Evolutionary conservation across 1,140 invertebrate species (phyloP), one percentile per base, ranked within the genome.

Genomic region (Ctenoplectra terminalis): DNA sequence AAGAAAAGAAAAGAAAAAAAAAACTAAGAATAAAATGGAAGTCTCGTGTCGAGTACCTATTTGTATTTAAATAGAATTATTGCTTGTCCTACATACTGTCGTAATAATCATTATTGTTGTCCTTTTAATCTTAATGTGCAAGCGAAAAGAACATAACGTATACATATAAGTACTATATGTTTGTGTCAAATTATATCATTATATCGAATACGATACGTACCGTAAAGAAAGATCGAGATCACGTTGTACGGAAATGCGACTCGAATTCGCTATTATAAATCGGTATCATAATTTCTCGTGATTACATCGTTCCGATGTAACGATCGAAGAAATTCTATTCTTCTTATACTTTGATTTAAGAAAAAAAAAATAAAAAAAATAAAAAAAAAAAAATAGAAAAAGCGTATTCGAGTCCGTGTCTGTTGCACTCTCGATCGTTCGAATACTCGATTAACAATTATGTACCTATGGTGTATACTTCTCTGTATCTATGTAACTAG

Each of bases 101-200:
- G 81, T 90, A 86, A 78, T 78, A 78, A 89, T 86, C 73, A 89
- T 85, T 84, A 85, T 90, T 90, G 90, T 91, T 89, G 87, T 90
- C 89, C 26, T 87, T 77, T 84, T 86, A 88, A 83, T 89, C 83
- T 81, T 88, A 81, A 85, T 67, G 87, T 79, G 77, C 82, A 82
- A 88, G 66, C 13, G 48, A 54, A 26, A 71, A 85, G 67, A 64
- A 74, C 31, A 63, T 81, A 73, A n/a, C 54, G 72, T 82, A 81
- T 76, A 83, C 82, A 87, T 90, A 82, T 82, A 75, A 83, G 56
- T 81, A 76, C 54, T 66, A 64, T 66, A 76, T 89, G 79, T 87
- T 89, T 84, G 88, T 89, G 86, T 89, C 81, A 80, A 87, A 79
- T 89, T 82, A 85, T 85, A 88, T 81, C 56, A 71, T 74, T 83